Evolutionary conservation across 92 coral and sea anemone genomes (phyloP).

Genomic region (Chrysogorgia sp.): DNA sequence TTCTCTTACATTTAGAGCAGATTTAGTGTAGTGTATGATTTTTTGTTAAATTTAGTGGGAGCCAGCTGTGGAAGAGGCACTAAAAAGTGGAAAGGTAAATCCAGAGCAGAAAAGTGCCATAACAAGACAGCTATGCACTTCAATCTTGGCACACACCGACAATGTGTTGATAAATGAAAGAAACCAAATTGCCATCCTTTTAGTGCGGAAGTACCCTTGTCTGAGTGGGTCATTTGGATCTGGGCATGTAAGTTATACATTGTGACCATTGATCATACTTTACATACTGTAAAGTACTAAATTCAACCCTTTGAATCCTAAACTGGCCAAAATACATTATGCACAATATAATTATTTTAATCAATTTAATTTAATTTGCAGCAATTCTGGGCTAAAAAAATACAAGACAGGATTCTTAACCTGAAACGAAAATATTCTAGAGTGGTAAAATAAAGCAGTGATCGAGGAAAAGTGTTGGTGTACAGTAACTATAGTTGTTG

Average conservation of each 20-base stretch:
- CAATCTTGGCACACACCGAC: constrained; percentile 10
- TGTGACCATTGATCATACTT: too few species aligned
- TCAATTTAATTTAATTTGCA: neutral
- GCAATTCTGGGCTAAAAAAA: constrained; percentile 16
- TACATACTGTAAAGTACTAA: constrained; percentile 1
- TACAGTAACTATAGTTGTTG: too few species aligned
- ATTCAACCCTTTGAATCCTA: neutral
- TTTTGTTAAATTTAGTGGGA: constrained; percentile 23
- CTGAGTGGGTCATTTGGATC: constrained; percentile 17
- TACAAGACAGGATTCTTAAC: too few species aligned
- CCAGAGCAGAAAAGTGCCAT: constrained; percentile 15
- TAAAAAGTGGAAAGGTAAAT: constrained; percentile 1
- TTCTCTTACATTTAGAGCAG: too few species aligned
- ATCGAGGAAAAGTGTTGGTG: too few species aligned
- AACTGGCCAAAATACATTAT: neutral
- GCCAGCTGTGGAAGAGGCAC: constrained; percentile 1
- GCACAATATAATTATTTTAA: neutral
- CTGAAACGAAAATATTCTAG: too few species aligned
- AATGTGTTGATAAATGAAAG: constrained; percentile 4
- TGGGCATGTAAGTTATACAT: constrained; percentile 25
- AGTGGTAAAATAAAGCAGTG: too few species aligned
- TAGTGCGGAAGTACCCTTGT: constrained; percentile 13
- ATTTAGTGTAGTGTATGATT: too few species aligned
- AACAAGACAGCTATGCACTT: constrained; percentile 9
- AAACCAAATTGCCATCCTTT: constrained; percentile 22